Conservation (phyloP, 1,140 invertebrate species). For the Eupeodes corollae region DNA sequence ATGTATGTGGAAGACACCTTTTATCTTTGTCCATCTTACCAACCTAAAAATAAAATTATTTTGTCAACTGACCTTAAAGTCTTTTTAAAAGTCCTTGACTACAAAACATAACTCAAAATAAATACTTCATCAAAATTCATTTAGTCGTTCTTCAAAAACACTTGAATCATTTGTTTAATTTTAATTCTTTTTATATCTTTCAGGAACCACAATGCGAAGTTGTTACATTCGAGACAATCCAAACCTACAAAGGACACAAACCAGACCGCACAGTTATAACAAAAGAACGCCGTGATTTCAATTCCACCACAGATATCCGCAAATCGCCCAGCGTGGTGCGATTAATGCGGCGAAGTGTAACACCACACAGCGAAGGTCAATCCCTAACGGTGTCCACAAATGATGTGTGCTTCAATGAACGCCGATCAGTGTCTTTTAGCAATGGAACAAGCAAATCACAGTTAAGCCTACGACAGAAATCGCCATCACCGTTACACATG, state of each 20-base stretch:
- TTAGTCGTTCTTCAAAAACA: too few relatives aligned
- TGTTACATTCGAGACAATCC: constrained; percentile 48
- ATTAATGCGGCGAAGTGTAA: not conserved
- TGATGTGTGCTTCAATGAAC: not conserved
- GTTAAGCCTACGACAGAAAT: constrained; percentile 1
- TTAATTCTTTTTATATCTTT: not conserved
- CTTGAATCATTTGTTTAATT: not conserved
- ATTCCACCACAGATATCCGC: not conserved
- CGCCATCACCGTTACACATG: not conserved
- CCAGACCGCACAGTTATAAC: constrained; percentile 45
- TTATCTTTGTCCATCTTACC: too few relatives aligned
- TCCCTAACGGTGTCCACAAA: not conserved
- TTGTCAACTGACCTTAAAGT: too few relatives aligned
- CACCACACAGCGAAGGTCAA: constrained; percentile 1
- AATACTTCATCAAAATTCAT: too few relatives aligned
- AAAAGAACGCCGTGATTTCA: constrained; percentile 37
- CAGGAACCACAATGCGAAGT: constrained; percentile 42
- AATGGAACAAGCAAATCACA: not conserved
- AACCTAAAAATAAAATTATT: too few relatives aligned
- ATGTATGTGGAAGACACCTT: too few relatives aligned
- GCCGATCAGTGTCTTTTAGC: not conserved
- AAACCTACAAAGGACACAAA: constrained; percentile 45
- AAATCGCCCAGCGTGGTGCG: constrained; percentile 2
- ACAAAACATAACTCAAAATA: too few relatives aligned
- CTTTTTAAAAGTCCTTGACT: too few relatives aligned